Percentiles rank a stretch among this genome's conserved stretches.
These are phyloP conservation scores for Neotoma lepida DNA, from an alignment of 2,113 vertebrate species.

Conservation along the genomic window DNA sequence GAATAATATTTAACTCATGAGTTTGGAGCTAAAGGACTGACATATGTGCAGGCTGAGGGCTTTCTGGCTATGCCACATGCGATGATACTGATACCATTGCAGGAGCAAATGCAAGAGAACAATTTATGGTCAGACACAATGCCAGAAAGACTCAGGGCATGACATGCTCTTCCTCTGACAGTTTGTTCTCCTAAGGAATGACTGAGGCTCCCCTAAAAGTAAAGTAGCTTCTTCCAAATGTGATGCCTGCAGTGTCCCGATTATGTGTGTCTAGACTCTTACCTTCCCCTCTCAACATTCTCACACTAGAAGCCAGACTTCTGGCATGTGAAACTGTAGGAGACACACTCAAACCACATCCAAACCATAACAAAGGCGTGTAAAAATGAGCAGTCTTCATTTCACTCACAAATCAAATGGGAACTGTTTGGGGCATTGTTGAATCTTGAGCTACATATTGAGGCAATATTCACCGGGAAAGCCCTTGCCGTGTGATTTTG, in stretches of 20 bases:
- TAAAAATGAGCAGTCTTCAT: not conserved
- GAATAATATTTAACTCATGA: not conserved
- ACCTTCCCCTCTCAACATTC: not conserved
- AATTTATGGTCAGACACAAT: not conserved
- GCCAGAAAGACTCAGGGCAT: not conserved
- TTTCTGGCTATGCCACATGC: not conserved
- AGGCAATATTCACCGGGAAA: not conserved
- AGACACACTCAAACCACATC: not conserved
- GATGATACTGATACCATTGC: not conserved
- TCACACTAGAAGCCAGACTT: rapidly evolving
- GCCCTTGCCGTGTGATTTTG: too few relatives aligned
- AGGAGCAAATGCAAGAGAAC: not conserved
- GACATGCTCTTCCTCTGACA: not conserved
- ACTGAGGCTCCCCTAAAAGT: not conserved
- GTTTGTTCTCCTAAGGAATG: not conserved
- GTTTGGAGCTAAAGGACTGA: not conserved
- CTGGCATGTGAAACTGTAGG: not conserved
- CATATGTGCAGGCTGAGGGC: not conserved
- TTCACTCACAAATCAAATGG: not conserved
- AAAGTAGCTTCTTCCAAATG: not conserved
- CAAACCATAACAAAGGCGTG: not conserved
- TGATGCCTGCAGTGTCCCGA: not conserved
- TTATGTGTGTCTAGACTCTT: not conserved
- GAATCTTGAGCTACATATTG: not conserved
- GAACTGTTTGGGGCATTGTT: not conserved